These are phyloP conservation scores for Noctua janthe DNA, from an alignment of 2,888 invertebrate species.

Conservation along the genomic window DNA sequence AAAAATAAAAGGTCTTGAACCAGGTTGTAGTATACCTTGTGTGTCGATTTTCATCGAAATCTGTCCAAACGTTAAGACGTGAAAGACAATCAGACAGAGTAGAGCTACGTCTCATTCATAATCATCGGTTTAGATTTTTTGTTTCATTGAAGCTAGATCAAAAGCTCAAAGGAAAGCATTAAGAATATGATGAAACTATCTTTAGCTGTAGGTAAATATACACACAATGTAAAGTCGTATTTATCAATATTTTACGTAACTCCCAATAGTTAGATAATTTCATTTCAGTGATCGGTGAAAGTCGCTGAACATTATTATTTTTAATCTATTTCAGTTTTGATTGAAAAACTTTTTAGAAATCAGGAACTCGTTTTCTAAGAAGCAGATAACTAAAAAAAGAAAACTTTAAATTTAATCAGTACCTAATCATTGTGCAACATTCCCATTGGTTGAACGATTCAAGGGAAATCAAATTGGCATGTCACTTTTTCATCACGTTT, in stretches of 20 bases:
- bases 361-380: not conserved
- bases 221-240: not conserved
- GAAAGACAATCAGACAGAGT: not conserved
- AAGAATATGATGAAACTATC: not conserved
- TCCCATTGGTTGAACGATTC: constrained; percentile 13
- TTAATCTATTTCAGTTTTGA: constrained; percentile 32
- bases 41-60: not conserved
- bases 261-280: constrained; percentile 1
- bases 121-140: not conserved
- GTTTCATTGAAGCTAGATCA: not conserved
- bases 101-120: not conserved
- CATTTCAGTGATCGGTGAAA: constrained; percentile 31
- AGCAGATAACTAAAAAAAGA: constrained; percentile 9
- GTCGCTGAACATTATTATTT: constrained; percentile 35
- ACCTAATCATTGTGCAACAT: constrained; percentile 27
- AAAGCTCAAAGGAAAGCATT: not conserved
- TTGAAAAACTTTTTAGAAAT: constrained; percentile 32
- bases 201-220: not conserved
- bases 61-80: not conserved
- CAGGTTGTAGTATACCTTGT: not conserved
- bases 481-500: constrained; percentile 48
- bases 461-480: constrained; percentile 48
- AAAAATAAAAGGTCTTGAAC: not conserved
- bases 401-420: constrained; percentile 19
- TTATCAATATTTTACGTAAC: constrained; percentile 30